These are phyloP conservation scores for Octodonta nipae DNA, from an alignment of 2,888 invertebrate genomes.

Conservation along the genomic window DNA sequence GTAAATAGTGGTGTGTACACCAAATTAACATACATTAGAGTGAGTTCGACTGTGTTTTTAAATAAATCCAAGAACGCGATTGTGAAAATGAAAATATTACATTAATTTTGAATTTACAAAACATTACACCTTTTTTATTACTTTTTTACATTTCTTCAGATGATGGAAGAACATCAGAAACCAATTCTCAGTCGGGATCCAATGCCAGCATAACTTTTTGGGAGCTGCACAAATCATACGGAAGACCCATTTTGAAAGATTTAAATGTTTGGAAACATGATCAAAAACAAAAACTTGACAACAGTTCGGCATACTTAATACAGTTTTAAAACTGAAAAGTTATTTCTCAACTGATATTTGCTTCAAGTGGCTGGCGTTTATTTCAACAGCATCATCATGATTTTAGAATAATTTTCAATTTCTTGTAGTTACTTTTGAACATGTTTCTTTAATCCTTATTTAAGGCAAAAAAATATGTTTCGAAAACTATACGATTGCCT, in stretches of 20 bases:
- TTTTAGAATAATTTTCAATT: too few relatives aligned
- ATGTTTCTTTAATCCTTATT: too few relatives aligned
- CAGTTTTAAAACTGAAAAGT: slow-evolving; percentile 36
- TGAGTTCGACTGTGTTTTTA: too few relatives aligned
- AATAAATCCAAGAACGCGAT: too few relatives aligned
- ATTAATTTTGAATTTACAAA: background rate
- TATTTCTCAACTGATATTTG: too few relatives aligned
- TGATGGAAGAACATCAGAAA: background rate
- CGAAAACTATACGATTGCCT: too few relatives aligned
- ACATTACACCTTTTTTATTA: background rate
- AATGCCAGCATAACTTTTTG: slow-evolving; percentile 45
- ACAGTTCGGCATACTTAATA: slow-evolving; percentile 35
- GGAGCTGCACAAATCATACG: slow-evolving; percentile 56
- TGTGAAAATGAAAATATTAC: background rate
- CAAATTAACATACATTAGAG: too few relatives aligned
- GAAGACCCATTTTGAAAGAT: slow-evolving; percentile 53
- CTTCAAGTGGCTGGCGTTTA: too few relatives aligned
- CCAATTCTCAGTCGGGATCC: slow-evolving; percentile 4
- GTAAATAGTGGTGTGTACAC: too few relatives aligned
- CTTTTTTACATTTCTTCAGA: background rate
- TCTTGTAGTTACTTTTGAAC: too few relatives aligned
- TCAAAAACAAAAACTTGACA: slow-evolving; percentile 32
- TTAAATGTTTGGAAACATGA: slow-evolving; percentile 54
- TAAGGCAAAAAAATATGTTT: too few relatives aligned
- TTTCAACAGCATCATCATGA: too few relatives aligned